These are phyloP conservation scores for Xylota sylvarum DNA, from an alignment of 2,888 invertebrate genomes.

Conservation along the genomic window DNA sequence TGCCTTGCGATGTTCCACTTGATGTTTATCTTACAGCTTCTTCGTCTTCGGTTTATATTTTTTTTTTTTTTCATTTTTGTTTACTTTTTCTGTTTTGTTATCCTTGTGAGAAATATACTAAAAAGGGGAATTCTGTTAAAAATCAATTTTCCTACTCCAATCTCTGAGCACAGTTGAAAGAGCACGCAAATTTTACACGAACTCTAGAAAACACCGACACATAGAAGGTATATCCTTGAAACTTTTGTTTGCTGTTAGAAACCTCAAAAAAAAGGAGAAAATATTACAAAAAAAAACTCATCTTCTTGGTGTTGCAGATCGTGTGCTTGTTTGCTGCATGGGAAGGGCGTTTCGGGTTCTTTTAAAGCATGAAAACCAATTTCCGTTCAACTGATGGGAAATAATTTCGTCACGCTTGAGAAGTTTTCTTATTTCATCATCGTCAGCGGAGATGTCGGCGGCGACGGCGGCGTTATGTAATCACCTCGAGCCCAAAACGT, in stretches of 20 bases:
- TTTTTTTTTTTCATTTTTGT: neutral
- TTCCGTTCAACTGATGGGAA: slow-evolving; percentile 61
- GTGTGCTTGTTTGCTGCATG: slow-evolving; percentile 14
- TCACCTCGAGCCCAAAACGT: slow-evolving; percentile 10
- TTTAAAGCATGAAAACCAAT: slow-evolving; percentile 52
- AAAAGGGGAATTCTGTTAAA: slow-evolving; percentile 43
- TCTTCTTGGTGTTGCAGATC: slow-evolving; percentile 11
- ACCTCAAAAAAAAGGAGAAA: neutral
- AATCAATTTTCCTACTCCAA: slow-evolving; percentile 50
- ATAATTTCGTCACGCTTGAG: slow-evolving; percentile 55
- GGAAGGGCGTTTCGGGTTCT: neutral
- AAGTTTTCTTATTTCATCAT: slow-evolving; percentile 55
- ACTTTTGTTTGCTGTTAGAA: slow-evolving; percentile 17
- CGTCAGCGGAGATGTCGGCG: slow-evolving; percentile 9
- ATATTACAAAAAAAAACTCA: neutral
- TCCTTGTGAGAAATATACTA: slow-evolving; percentile 3
- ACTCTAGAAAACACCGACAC: neutral
- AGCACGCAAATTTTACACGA: slow-evolving; percentile 19
- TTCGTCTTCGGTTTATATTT: slow-evolving; percentile 18
- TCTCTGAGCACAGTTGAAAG: slow-evolving; percentile 12
- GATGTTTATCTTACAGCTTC: slow-evolving; percentile 48
- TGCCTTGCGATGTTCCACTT: slow-evolving; percentile 20
- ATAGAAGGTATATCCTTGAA: neutral
- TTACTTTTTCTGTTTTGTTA: slow-evolving; percentile 14
- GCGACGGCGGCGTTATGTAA: slow-evolving; percentile 3